Evolutionary conservation across 2,888 invertebrate species (phyloP).

Genomic region (Megastigmus dorsalis): DNA sequence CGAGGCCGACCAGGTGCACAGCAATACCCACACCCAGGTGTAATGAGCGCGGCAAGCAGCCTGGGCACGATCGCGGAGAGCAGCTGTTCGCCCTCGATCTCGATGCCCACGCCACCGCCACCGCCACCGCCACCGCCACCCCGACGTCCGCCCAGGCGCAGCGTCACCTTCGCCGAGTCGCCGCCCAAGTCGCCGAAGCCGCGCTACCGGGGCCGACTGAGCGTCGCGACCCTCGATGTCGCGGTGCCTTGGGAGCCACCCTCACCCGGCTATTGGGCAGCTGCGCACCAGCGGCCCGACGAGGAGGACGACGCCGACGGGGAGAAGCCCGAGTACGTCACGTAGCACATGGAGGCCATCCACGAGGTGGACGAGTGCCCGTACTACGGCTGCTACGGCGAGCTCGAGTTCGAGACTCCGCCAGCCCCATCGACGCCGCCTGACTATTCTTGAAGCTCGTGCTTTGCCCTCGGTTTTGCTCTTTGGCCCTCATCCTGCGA

Average conservation of each 20-base stretch:
- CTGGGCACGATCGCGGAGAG: slow-evolving; percentile 41
- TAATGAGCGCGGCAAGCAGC: slow-evolving; percentile 75
- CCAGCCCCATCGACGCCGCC: not conserved
- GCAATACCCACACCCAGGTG: slow-evolving; percentile 91
- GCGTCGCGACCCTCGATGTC: slow-evolving; percentile 65
- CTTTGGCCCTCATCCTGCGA: no score
- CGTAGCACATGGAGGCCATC: slow-evolving; percentile 56
- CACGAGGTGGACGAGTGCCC: slow-evolving; percentile 20
- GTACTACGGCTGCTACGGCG: not conserved
- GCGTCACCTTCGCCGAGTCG: slow-evolving; percentile 72
- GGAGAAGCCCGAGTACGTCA: slow-evolving; percentile 70
- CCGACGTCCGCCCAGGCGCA: slow-evolving; percentile 67
- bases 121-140: slow-evolving; percentile 68
- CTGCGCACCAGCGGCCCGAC: slow-evolving; percentile 38
- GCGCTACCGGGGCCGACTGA: slow-evolving; percentile 45
- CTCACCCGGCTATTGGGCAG: slow-evolving; percentile 69
- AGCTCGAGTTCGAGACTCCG: not conserved
- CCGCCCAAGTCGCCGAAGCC: slow-evolving; percentile 67
- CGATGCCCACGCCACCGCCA: slow-evolving; percentile 67
- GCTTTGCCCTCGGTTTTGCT: slow-evolving; percentile 18
- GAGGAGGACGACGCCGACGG: slow-evolving; percentile 25
- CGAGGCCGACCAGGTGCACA: slow-evolving; percentile 86
- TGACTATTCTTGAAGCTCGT: slow-evolving; percentile 19
- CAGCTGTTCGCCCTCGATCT: slow-evolving; percentile 65
- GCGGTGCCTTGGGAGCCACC: slow-evolving; percentile 72